phyloP scores from a whole-genome alignment of 2,888 invertebrate species.

The Anarsia innoxiella region DNA sequence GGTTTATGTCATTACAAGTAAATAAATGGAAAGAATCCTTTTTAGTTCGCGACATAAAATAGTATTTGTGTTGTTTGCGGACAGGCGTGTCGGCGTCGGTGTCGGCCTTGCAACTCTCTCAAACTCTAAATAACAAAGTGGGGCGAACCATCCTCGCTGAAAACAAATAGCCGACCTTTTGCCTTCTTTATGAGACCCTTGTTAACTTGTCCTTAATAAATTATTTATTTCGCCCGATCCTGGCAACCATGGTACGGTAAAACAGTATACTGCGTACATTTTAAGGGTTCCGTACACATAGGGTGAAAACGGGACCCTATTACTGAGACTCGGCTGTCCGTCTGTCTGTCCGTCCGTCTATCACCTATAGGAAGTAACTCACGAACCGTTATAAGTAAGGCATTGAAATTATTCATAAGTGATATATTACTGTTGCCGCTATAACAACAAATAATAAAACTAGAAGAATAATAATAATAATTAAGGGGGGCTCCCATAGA shows the following conservation, averaged over 20 bases:
- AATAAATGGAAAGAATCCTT: too few species aligned
- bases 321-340: background rate
- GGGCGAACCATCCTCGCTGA: slow-evolving; percentile 59
- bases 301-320: slow-evolving; percentile 8
- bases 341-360: background rate
- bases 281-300: slow-evolving; percentile 21
- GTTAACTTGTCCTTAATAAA: slow-evolving; percentile 74
- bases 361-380: too few species aligned
- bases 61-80: slow-evolving; percentile 42
- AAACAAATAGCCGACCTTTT: slow-evolving; percentile 74
- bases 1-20: too few species aligned
- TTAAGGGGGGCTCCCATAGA: too few species aligned
- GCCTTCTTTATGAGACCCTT: slow-evolving; percentile 75
- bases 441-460: too few species aligned
- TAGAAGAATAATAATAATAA: too few species aligned
- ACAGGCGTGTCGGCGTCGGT: slow-evolving; percentile 26
- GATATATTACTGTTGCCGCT: too few species aligned
- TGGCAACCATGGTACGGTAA: slow-evolving; percentile 31
- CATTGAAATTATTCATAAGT: too few species aligned
- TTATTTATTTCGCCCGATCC: slow-evolving; percentile 60
- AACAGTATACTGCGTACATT: slow-evolving; percentile 28
- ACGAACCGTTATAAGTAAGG: too few species aligned
- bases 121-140: slow-evolving; percentile 68
- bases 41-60: slow-evolving; percentile 14
- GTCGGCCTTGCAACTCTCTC: slow-evolving; percentile 41